phyloP scores from a whole-genome alignment of 2,888 invertebrate genomes.

The Timema podura region DNA sequence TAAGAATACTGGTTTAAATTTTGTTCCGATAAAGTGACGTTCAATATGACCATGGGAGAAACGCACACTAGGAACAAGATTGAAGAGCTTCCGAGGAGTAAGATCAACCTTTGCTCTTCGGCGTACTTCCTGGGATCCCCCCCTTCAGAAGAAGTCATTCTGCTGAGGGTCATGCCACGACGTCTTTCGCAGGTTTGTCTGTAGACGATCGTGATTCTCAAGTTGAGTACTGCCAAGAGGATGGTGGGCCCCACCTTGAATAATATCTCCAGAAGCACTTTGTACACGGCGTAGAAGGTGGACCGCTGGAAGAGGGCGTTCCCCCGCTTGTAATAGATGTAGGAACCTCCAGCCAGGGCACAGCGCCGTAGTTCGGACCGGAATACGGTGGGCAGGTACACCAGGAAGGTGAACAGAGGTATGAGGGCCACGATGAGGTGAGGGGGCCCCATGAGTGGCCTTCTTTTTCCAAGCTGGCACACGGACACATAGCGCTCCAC shows the following conservation, averaged over 20 bases:
- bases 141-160: slow-evolving; percentile 54
- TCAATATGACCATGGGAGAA: slow-evolving; percentile 67
- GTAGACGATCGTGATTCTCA: slow-evolving; percentile 63
- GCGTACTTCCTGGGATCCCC: slow-evolving; percentile 63
- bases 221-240: slow-evolving; percentile 59
- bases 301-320: slow-evolving; percentile 51
- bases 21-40: slow-evolving; percentile 61
- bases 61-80: slow-evolving; percentile 64
- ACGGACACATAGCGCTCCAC: slow-evolving; percentile 71
- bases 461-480: slow-evolving; percentile 64
- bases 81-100: slow-evolving; percentile 62
- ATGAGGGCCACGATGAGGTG: slow-evolving; percentile 59
- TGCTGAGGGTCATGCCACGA: slow-evolving; percentile 59
- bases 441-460: slow-evolving; percentile 62
- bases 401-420: slow-evolving; percentile 59
- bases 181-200: slow-evolving; percentile 60
- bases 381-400: slow-evolving; percentile 66
- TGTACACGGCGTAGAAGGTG: slow-evolving; percentile 48
- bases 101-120: slow-evolving; percentile 61
- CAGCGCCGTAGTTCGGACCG: slow-evolving; percentile 57
- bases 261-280: slow-evolving; percentile 53
- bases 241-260: slow-evolving; percentile 67
- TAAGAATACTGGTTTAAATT: slow-evolving; percentile 59
- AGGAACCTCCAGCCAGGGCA: slow-evolving; percentile 48
- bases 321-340: slow-evolving; percentile 56